Evolutionary conservation across 2,888 invertebrate genomes (phyloP).

Genomic region (Tridacna crocea): DNA sequence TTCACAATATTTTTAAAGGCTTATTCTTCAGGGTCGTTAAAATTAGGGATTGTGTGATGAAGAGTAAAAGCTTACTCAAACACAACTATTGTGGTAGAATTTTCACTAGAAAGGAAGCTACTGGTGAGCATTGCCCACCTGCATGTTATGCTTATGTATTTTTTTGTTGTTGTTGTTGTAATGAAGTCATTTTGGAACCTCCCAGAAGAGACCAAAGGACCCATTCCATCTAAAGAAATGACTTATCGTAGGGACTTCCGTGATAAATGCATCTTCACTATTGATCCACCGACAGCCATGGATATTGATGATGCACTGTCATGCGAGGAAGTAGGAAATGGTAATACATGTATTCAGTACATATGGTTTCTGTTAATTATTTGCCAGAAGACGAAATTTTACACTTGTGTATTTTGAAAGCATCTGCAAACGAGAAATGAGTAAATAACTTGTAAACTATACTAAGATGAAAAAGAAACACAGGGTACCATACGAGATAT

Average conservation of each 20-base stretch:
- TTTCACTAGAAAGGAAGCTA: too few species aligned
- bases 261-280: conserved; percentile 93
- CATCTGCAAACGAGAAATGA: too few species aligned
- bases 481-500: too few species aligned
- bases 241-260: conserved; percentile 84
- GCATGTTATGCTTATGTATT: too few species aligned
- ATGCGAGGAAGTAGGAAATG: conserved; percentile 89
- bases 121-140: too few species aligned
- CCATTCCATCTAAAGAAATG: conserved; percentile 80
- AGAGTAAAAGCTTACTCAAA: neutral
- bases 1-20: neutral
- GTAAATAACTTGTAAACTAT: too few species aligned
- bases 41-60: neutral
- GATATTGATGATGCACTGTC: conserved; percentile 98
- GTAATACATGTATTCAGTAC: conserved; percentile 45
- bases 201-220: conserved; percentile 78
- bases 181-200: conserved; percentile 76
- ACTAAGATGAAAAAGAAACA: too few species aligned
- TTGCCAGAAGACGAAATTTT: too few species aligned
- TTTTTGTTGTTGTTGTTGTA: too few species aligned
- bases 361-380: too few species aligned
- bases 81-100: too few species aligned
- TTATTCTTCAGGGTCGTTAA: neutral
- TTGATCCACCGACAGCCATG: conserved; percentile 95
- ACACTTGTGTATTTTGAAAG: too few species aligned